Conservation (phyloP, 23 tunicate genomes). For the Oikopleura vanhoeffeni region DNA sequence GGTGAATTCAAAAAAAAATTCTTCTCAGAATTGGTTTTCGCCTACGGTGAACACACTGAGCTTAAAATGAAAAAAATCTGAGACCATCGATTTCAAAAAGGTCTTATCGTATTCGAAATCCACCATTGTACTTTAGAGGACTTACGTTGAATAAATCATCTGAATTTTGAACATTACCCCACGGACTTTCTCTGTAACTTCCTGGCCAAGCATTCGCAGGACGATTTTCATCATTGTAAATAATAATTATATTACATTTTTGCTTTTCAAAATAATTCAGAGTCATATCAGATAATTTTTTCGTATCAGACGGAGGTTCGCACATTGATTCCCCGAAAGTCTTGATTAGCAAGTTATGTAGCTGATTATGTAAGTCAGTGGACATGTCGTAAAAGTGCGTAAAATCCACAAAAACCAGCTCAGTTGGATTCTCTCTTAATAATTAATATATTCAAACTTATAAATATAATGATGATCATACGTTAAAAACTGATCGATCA, state of each 20-base stretch:
- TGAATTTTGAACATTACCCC: not conserved
- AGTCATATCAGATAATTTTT: not conserved
- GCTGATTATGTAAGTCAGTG: not conserved
- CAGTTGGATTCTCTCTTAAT: not conserved
- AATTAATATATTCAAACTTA: too few relatives aligned
- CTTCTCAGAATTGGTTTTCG: too few relatives aligned
- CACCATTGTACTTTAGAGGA: too few relatives aligned
- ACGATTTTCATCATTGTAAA: not conserved
- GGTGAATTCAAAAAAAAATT: too few relatives aligned
- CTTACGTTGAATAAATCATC: not conserved
- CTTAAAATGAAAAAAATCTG: too few relatives aligned
- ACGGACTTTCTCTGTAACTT: not conserved
- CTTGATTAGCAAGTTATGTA: not conserved
- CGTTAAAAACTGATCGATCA: not conserved
- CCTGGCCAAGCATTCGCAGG: not conserved
- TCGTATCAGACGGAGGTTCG: not conserved
- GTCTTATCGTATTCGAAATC: too few relatives aligned
- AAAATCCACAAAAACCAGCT: not conserved
- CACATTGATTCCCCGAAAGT: not conserved
- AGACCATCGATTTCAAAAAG: too few relatives aligned
- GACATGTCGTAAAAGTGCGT: slow-evolving; percentile 8
- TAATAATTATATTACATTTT: not conserved
- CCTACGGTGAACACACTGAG: too few relatives aligned
- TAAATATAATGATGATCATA: too few relatives aligned
- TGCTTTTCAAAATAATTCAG: not conserved